Conservation (phyloP, 1,140 invertebrate species). For the Drosophila arawakana region DNA sequence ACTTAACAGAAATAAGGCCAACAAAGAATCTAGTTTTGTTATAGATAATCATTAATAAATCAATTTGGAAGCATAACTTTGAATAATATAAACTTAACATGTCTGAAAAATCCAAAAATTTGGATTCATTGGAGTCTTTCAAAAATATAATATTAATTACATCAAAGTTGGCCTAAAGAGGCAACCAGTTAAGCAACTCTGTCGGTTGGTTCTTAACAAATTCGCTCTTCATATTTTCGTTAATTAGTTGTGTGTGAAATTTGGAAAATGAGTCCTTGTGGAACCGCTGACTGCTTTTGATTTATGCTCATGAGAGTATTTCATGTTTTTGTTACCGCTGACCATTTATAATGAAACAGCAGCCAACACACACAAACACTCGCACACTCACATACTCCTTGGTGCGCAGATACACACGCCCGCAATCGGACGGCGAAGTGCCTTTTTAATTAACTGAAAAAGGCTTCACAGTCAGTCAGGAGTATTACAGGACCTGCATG, state of each 20-base stretch:
- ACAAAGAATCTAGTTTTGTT: no score
- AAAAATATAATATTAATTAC: no score
- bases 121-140: no score
- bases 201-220: background rate
- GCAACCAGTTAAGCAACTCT: no score
- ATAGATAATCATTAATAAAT: no score
- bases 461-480: slow-evolving; percentile 47
- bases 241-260: slow-evolving; percentile 22
- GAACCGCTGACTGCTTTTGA: slow-evolving; percentile 32
- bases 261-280: background rate
- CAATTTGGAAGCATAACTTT: no score
- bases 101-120: no score
- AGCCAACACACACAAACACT: slow-evolving; percentile 12
- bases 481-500: slow-evolving; percentile 31
- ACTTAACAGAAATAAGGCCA: no score
- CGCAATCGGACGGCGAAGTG: slow-evolving; percentile 31
- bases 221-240: background rate
- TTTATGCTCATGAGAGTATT: slow-evolving; percentile 17
- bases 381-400: background rate
- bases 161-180: no score
- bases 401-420: background rate
- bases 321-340: slow-evolving; percentile 40
- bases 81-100: no score
- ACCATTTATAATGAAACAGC: slow-evolving; percentile 40
- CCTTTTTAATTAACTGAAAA: slow-evolving; percentile 66